phyloP scores from a whole-genome alignment of 2,888 invertebrate species.

The Epiblema foenella region DNA sequence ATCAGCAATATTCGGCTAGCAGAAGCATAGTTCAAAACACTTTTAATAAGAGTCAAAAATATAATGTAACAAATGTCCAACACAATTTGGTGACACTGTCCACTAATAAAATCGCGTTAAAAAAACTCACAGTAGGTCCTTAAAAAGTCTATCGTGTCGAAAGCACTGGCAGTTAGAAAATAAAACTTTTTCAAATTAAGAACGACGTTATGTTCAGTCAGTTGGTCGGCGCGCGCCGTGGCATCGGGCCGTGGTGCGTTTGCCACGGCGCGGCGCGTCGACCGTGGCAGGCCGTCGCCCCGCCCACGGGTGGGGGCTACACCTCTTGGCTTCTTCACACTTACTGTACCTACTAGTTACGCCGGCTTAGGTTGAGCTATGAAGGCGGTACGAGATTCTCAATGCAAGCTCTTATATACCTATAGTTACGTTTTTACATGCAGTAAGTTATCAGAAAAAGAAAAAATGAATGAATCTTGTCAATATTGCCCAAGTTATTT shows the following conservation, averaged over 20 bases:
- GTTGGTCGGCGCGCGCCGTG: conserved; percentile 32
- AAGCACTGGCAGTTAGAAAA: conserved; percentile 24
- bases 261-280: conserved; percentile 54
- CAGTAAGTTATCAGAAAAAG: too few relatives aligned
- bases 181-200: conserved; percentile 31
- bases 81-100: conserved; percentile 33
- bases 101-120: conserved; percentile 20
- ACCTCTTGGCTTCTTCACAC: conserved; percentile 59
- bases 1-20: conserved; percentile 27
- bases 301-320: conserved; percentile 75
- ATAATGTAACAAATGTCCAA: conserved; percentile 14
- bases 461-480: too few relatives aligned
- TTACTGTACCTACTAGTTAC: conserved; percentile 75
- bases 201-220: conserved; percentile 16
- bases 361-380: conserved; percentile 61
- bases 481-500: too few relatives aligned
- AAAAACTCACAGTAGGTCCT: neutral
- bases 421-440: too few relatives aligned
- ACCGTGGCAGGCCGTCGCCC: conserved; percentile 56
- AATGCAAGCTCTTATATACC: neutral
- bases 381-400: conserved; percentile 14
- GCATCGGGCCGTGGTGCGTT: conserved; percentile 65
- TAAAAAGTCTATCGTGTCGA: neutral
- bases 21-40: conserved; percentile 36
- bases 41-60: conserved; percentile 13